Conservation (phyloP, 2,888 invertebrate species). For the Eupithecia inturbata region DNA sequence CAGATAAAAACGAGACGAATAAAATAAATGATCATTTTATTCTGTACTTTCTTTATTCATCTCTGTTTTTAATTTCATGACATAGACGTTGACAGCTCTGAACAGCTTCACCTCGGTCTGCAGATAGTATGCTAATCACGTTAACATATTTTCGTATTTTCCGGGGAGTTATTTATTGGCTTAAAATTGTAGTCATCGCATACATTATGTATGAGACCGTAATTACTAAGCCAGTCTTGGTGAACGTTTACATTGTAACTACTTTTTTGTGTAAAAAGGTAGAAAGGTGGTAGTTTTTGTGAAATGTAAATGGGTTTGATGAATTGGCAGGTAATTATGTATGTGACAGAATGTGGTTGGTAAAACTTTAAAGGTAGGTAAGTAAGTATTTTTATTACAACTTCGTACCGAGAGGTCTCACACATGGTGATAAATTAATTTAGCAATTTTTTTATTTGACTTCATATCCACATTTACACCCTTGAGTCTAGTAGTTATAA, state of each 20-base stretch:
- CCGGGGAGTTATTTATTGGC: constrained; percentile 79
- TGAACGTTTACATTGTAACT: constrained; percentile 49
- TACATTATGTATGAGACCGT: constrained; percentile 78
- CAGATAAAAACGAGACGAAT: neutral
- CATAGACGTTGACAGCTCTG: neutral
- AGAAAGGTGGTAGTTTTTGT: constrained; percentile 1
- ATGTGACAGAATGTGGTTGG: neutral
- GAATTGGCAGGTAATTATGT: neutral
- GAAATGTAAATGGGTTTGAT: neutral
- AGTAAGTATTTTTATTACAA: neutral
- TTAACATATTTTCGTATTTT: constrained; percentile 78
- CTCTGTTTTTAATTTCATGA: neutral
- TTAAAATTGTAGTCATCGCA: constrained; percentile 81
- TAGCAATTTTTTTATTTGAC: neutral
- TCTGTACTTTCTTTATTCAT: neutral
- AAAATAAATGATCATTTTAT: neutral
- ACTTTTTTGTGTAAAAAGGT: neutral
- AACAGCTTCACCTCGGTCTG: neutral
- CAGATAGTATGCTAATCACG: constrained; percentile 71
- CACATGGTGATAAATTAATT: neutral
- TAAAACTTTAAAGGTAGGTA: neutral
- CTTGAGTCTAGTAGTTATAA: neutral
- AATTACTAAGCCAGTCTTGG: constrained; percentile 62
- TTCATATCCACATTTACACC: neutral
- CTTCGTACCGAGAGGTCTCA: neutral